Base-by-base conservation (phyloP, 2,113 vertebrate genomes). In the Cephalopterus ornatus region DNA sequence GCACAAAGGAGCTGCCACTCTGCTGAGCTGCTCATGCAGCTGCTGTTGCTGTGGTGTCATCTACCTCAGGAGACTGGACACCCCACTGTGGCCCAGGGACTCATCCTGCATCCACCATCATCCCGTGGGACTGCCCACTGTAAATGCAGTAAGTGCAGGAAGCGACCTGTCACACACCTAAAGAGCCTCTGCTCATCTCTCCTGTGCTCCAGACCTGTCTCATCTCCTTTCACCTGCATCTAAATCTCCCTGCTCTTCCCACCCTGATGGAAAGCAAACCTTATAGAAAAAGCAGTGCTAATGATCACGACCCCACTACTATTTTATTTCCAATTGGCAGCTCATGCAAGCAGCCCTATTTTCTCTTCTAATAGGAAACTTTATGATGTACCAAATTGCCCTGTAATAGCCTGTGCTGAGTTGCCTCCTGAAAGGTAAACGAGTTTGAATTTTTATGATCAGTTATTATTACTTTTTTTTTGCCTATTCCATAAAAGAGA, bases 241-340 rank as follows among this genome's bases (percentile, higher is more conserved):
- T 66, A 32, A 47, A 22, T 66, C 86, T 83, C 55, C 27, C 27
- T 76, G 44, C 65, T 82, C 28, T 75, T 42, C 67, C 68, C n/a
- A 76, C 30, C 46, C 42, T 3, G 11, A 46, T 50, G 61, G 53
- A 84, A 82, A 73, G 28, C 59, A 94, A 86, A 70, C 68, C 61
- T 50, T 61, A 96, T 23, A 94, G 94, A 90, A 90, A 76, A 83
- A 88, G 50, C 10, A 1, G 41, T 50, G 70, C 92, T 97, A 93
- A 89, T 92, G 94, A 94, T 87, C 62, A 33, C 2, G 20, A 89
- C 78, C 65, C 86, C 58, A 66, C 61, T 21, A 73, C 65, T 95
- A 33, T 94, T 97, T 96, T 96, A 94, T 89, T 97, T 94, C 91
- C 96, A 94, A 93, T 82, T 97, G 96, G 95, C 94, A 95, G 88